Conservation (phyloP, 2,888 invertebrate species). For the Octonoba sinensis region DNA sequence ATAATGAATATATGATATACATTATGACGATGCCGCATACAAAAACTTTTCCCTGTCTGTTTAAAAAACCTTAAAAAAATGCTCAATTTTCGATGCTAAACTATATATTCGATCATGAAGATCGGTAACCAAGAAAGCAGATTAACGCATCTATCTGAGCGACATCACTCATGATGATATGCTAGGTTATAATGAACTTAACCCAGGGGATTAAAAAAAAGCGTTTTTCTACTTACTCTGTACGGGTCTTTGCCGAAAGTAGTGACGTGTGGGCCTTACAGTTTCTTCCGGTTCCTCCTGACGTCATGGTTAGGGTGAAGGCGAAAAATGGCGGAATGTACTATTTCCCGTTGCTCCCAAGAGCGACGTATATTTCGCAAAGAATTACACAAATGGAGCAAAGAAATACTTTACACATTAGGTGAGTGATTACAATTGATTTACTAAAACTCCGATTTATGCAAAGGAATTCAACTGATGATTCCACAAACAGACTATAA, state of each 20-base stretch:
- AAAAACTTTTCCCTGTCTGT: too few relatives aligned
- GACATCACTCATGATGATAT: too few relatives aligned
- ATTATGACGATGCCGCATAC: too few relatives aligned
- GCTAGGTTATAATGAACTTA: neutral
- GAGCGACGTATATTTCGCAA: conserved; percentile 64
- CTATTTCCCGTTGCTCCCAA: conserved; percentile 64
- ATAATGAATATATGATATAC: too few relatives aligned
- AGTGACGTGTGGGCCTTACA: conserved; percentile 47
- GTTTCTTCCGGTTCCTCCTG: conserved; percentile 56
- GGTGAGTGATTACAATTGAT: conserved; percentile 52
- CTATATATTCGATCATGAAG: too few relatives aligned
- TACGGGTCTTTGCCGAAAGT: conserved; percentile 46
- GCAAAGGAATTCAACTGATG: too few relatives aligned
- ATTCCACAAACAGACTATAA: too few relatives aligned
- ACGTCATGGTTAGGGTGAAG: conserved; percentile 60
- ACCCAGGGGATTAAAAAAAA: conserved; percentile 31
- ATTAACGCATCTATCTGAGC: too few relatives aligned
- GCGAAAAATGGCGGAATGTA: conserved; percentile 66
- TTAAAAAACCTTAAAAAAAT: too few relatives aligned
- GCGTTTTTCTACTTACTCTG: conserved; percentile 35
- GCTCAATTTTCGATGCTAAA: too few relatives aligned
- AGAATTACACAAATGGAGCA: conserved; percentile 66
- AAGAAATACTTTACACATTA: conserved; percentile 63
- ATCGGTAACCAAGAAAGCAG: too few relatives aligned
- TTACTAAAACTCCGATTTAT: too few relatives aligned